Evolutionary conservation across 2,113 vertebrate genomes (phyloP).

Genomic region (Helogale parvula): DNA sequence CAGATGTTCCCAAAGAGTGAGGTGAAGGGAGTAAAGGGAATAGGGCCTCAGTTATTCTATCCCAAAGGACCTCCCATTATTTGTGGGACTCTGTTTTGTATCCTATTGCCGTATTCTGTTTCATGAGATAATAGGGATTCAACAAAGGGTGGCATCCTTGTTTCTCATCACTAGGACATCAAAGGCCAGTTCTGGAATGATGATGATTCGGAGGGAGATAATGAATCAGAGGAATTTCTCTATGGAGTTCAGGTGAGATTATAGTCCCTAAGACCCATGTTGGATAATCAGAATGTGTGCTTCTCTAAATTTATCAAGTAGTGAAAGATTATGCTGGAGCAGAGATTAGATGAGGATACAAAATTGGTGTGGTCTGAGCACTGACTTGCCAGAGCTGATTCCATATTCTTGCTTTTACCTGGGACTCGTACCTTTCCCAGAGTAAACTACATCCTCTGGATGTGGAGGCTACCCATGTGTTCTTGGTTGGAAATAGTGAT

Average conservation of each 20-base stretch:
- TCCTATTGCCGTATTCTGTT: not conserved
- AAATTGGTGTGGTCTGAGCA: not conserved
- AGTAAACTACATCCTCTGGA: not conserved
- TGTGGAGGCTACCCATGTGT: not conserved
- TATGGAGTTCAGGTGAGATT: slow-evolving; percentile 96
- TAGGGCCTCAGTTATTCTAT: not conserved
- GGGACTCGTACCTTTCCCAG: not conserved
- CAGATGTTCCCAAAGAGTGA: not conserved
- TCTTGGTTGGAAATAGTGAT: not conserved
- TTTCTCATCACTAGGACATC: slow-evolving; percentile 90
- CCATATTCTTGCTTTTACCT: not conserved
- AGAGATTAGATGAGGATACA: not conserved
- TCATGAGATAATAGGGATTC: not conserved
- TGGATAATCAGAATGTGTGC: not conserved
- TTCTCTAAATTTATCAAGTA: not conserved
- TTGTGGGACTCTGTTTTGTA: not conserved
- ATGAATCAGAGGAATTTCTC: slow-evolving; percentile 97
- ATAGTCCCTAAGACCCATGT: not conserved
- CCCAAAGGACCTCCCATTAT: not conserved
- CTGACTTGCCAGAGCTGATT: not conserved
- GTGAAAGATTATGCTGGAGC: slow-evolving; percentile 11
- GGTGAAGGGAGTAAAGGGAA: not conserved
- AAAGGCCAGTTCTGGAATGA: slow-evolving; percentile 99
- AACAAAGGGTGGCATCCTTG: not conserved
- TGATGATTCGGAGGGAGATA: slow-evolving; percentile 99